Conservation (phyloP, 2,888 invertebrate species). For the Spodoptera exigua region DNA sequence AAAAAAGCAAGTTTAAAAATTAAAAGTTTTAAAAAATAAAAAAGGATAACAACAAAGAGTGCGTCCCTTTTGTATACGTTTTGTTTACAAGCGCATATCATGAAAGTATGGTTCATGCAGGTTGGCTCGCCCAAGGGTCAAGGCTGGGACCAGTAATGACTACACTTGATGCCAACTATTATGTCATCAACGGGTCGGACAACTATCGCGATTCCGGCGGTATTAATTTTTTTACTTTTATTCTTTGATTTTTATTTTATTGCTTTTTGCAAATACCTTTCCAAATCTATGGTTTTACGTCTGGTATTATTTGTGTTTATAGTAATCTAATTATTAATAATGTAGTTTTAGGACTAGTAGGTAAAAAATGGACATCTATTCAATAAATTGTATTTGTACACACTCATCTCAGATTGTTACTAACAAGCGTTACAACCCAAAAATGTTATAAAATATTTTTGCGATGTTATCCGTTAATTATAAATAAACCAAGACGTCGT, state of each 20-base stretch:
- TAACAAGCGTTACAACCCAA: neutral
- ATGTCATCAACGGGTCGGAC: conserved; percentile 62
- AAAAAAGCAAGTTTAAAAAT: conserved; percentile 26
- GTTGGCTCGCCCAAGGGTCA: conserved; percentile 77
- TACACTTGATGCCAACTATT: conserved; percentile 66
- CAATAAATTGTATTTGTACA: too few relatives aligned
- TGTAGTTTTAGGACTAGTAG: too few relatives aligned
- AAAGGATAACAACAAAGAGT: conserved; percentile 36
- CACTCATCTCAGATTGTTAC: too few relatives aligned
- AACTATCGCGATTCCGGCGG: conserved; percentile 24
- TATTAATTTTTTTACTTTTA: conserved; percentile 13
- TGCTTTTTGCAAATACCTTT: neutral
- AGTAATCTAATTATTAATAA: too few relatives aligned
- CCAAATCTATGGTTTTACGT: too few relatives aligned
- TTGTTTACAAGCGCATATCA: conserved; percentile 65
- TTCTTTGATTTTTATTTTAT: neutral
- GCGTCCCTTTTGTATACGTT: conserved; percentile 52
- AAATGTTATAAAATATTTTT: neutral
- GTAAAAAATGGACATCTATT: too few relatives aligned
- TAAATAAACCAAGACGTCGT: conserved; percentile 1
- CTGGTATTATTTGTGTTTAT: too few relatives aligned
- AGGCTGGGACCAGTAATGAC: conserved; percentile 71
- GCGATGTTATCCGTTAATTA: conserved; percentile 17
- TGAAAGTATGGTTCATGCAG: conserved; percentile 63
- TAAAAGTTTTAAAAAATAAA: conserved; percentile 13